Conservation (phyloP, 1,140 invertebrate species). For the Parapsyche elsis region DNA sequence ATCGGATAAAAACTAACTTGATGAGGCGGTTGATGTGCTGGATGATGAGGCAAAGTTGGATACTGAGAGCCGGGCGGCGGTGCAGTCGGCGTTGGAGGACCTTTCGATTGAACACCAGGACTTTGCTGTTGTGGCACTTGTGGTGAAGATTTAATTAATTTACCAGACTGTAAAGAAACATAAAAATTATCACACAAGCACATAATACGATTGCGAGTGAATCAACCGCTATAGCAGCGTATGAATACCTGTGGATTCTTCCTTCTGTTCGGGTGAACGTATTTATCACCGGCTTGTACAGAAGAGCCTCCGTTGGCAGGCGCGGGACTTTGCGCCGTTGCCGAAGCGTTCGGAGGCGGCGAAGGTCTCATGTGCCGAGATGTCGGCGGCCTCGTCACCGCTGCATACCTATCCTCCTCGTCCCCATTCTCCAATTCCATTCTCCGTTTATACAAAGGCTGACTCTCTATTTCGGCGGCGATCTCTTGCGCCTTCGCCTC, state of each 20-base stretch:
- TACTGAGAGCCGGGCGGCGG: slow-evolving; percentile 51
- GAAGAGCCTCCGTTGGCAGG: slow-evolving; percentile 41
- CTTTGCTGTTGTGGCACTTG: slow-evolving; percentile 63
- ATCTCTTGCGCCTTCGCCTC: slow-evolving; percentile 88
- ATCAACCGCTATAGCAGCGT: slow-evolving; percentile 20
- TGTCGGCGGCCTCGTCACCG: slow-evolving; percentile 71
- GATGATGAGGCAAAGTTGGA: slow-evolving; percentile 56
- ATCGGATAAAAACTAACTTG: slow-evolving; percentile 35
- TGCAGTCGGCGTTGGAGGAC: slow-evolving; percentile 56
- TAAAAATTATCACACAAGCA: not conserved
- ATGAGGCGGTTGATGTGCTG: slow-evolving; percentile 56
- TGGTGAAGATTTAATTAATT: slow-evolving; percentile 67
- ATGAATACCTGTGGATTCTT: slow-evolving; percentile 71
- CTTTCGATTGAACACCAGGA: slow-evolving; percentile 61
- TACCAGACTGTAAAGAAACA: slow-evolving; percentile 58
- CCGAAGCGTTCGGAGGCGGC: slow-evolving; percentile 51
- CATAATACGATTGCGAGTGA: not conserved
- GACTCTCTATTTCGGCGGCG: slow-evolving; percentile 89
- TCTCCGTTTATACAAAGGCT: slow-evolving; percentile 81
- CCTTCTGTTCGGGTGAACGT: slow-evolving; percentile 81
- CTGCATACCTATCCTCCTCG: slow-evolving; percentile 86
- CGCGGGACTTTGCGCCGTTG: slow-evolving; percentile 1
- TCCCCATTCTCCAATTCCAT: slow-evolving; percentile 91
- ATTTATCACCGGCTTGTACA: slow-evolving; percentile 70
- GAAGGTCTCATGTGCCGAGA: slow-evolving; percentile 59